Evolutionary conservation across 2,797 vertebrate genomes (phyloP).

Genomic region (Echiichthys vipera): DNA sequence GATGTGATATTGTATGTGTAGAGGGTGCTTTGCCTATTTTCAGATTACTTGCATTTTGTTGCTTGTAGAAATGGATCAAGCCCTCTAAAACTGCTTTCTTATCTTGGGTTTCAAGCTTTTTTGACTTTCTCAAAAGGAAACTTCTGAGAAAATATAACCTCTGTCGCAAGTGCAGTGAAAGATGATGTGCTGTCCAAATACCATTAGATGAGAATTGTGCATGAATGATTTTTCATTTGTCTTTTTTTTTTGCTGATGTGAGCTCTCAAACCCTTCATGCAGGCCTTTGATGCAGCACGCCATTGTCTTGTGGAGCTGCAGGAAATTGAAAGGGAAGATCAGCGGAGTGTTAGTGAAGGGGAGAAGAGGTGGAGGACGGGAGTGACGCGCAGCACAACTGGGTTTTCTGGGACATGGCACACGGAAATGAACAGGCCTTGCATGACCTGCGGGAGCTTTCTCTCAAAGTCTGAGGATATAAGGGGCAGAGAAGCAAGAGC

Average conservation of each 20-base stretch:
- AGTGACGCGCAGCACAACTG: constrained; percentile 49
- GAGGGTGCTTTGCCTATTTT: neutral
- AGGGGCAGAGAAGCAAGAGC: constrained; percentile 9
- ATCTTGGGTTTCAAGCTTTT: constrained; percentile 15
- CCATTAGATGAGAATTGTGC: constrained; percentile 32
- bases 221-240: constrained; percentile 20
- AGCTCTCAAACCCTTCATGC: constrained; percentile 52
- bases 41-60: neutral
- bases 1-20: too few species aligned
- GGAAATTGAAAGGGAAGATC: constrained; percentile 81
- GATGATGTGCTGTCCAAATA: constrained; percentile 56
- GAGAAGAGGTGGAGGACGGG: constrained; percentile 49
- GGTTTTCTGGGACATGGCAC: constrained; percentile 67
- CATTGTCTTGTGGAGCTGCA: constrained; percentile 77
- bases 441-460: constrained; percentile 51
- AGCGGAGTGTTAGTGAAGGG: constrained; percentile 42
- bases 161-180: constrained; percentile 13
- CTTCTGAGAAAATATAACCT: constrained; percentile 11
- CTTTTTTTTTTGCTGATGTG: constrained; percentile 50
- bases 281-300: constrained; percentile 69
- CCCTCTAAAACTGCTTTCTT: constrained; percentile 9
- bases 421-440: constrained; percentile 75
- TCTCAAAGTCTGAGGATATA: constrained; percentile 24
- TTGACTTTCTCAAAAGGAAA: constrained; percentile 33
- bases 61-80: neutral